Evolutionary conservation across 2,888 invertebrate species (phyloP), one percentile per base, ranked within the genome.

Genomic region (Eumerus sabulonum): DNA sequence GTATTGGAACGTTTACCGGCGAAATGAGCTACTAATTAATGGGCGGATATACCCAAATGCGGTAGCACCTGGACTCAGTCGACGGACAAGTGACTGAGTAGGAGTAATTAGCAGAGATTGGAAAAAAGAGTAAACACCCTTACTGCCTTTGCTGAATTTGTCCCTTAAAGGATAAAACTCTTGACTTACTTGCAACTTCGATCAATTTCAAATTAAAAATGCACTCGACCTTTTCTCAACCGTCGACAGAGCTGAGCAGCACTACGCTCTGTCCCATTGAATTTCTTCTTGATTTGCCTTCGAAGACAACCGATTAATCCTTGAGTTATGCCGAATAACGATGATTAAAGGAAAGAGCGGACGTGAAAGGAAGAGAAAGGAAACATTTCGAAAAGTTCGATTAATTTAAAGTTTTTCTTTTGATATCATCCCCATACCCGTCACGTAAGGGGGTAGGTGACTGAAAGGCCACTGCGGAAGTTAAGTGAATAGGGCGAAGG

Each of bases 301-400:
- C 77, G 67, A 73, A 68, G 73, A 73, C 62, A 73, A 73, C 73
- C 63, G 77, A 62, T 73, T 68, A 77, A 68, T 62, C 56, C 73
- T 67, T 63, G 67, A 62, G 45, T 67, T 66, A 73, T 62, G 63
- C 51, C 44, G 67, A 62, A 73, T 67, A 73, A 63, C 53, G 57
- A 67, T 62, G 62, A 67, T 27, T 27, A 27, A 27, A 7, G 27
- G 27, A 27, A 27, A 27, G 7, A 27, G 7, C 27, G 3, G 27
- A 4, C 27, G 27, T 27, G 27, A 27, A 7, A 27, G 27, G 27
- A 7, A 27, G 27, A 7, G 59, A 72, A 50, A 19, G 11, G 48
- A 47, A 48, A 59, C 42, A 44, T 56, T 13, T 54, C 40, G 54
- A 27, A 62, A 67, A 73, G 67, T 67, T 77, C 73, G 73, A 77